These are phyloP conservation scores for Choloepus didactylus DNA, from an alignment of 2,797 vertebrate genomes.

Conservation along the genomic window DNA sequence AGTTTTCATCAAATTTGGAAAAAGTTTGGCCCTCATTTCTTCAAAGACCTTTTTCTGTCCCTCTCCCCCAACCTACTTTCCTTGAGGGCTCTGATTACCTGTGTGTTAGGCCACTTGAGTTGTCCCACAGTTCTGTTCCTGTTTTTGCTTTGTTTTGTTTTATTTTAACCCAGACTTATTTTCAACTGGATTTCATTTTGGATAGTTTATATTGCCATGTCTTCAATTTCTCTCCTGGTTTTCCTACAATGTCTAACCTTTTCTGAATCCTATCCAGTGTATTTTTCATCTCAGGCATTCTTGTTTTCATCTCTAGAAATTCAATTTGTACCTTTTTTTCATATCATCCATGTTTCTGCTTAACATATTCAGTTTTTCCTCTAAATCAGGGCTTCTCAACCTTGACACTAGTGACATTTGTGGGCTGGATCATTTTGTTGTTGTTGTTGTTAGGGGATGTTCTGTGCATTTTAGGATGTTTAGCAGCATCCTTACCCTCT, in stretches of 20 bases:
- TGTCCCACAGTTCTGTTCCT: not conserved
- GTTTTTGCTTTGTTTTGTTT: not conserved
- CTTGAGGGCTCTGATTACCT: not conserved
- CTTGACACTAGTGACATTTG: no score
- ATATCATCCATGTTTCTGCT: not conserved
- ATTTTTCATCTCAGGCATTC: not conserved
- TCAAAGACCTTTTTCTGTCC: not conserved
- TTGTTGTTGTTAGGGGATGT: no score
- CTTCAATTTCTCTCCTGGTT: not conserved
- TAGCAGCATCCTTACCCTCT: no score
- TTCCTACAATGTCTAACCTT: not conserved
- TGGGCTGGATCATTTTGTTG: no score
- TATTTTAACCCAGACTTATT: not conserved
- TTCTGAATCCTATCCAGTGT: not conserved
- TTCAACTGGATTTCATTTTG: not conserved
- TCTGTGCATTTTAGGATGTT: no score
- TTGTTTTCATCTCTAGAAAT: not conserved
- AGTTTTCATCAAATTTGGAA: no score
- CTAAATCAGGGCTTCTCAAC: no score
- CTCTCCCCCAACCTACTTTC: not conserved
- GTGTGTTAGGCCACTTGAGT: not conserved
- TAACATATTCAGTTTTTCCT: slow-evolving; percentile 1
- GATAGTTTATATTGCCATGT: no score
- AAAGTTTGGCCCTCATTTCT: not conserved
- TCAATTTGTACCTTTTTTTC: not conserved